Evolutionary conservation across 1,140 invertebrate species (phyloP), one percentile per base, ranked within the genome.

Genomic region (Magallana ariakensis): DNA sequence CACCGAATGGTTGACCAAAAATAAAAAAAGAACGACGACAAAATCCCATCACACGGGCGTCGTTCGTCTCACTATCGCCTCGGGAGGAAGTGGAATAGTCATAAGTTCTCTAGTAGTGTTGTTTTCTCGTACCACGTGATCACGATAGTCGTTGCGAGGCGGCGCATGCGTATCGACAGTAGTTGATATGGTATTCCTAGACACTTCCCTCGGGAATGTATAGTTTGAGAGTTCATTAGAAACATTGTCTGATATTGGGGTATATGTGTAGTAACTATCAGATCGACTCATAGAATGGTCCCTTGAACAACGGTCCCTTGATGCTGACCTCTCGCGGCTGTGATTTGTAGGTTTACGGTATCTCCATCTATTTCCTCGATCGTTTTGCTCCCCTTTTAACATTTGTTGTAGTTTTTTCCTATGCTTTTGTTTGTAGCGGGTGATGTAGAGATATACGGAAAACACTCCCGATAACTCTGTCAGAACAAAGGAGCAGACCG

Each of bases 371-470:
- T 92, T 89, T 16, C 88, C 84, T 88, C 88, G 89, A 87, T 91
- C 87, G 85, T 92, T 89, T 62, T 60, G 83, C 70, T 92, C 87
- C 56, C 84, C 80, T 85, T 93, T 94, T 57, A 92, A 88, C 81
- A 92, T 90, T 80, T 91, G 90, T 83, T 93, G 91, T 85, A 92
- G 90, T 88, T 94, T 94, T 90, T 94, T 94, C 81, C 91, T 85
- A 89, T 94, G 92, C 57, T 92, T 91, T 62, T 94, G 91, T 91
- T 94, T 94, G 87, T 94, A 92, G 46, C 92, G 92, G 46, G 93
- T 94, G 86, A 94, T 94, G 89, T 94, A 94, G 46, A 94, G 88
- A 87, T 94, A 94, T 26, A 94, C 94, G 62, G 93, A 94, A 85
- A 94, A 93, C 7, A 94, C 94, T n/a, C 94, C 94, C 11, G 93